Conservation (phyloP, 1,140 invertebrate genomes). For the Drosophila busckii region DNA sequence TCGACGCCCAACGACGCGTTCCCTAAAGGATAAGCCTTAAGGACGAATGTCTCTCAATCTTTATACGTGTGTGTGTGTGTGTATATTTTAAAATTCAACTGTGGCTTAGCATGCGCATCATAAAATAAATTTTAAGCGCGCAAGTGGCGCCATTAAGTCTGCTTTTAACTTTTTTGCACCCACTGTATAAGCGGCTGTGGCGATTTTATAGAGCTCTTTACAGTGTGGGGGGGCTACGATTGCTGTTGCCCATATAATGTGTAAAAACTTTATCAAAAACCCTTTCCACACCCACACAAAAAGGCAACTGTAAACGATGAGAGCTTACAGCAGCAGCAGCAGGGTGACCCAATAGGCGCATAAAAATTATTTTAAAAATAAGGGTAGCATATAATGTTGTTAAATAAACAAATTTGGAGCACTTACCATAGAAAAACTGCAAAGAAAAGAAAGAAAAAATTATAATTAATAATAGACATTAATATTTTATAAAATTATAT, state of each 20-base stretch:
- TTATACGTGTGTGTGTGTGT: conserved; percentile 9
- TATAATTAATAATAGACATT: too few species aligned
- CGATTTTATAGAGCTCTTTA: conserved; percentile 31
- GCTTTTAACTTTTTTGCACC: conserved; percentile 75
- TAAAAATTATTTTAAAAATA: too few species aligned
- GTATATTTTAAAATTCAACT: conserved; percentile 77
- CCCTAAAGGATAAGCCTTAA: conserved; percentile 64
- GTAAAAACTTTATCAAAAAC: conserved; percentile 74
- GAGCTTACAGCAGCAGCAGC: neutral
- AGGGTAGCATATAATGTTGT: too few species aligned
- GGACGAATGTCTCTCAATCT: conserved; percentile 7
- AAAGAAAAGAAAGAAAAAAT: too few species aligned
- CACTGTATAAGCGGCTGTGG: conserved; percentile 59
- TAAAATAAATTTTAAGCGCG: conserved; percentile 77
- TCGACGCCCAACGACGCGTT: conserved; percentile 40
- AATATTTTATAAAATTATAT: too few species aligned
- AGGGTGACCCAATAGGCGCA: conserved; percentile 28
- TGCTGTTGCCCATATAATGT: conserved; percentile 64
- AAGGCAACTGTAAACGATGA: conserved; percentile 45
- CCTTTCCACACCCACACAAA: conserved; percentile 65
- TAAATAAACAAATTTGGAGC: too few species aligned
- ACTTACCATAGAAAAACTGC: too few species aligned
- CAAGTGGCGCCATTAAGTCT: conserved; percentile 75
- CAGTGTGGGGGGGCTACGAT: neutral
- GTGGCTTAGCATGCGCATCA: conserved; percentile 75